Evolutionary conservation across 1,140 invertebrate species (phyloP), one percentile per base, ranked within the genome.

Genomic region (Orchesella cincta): DNA sequence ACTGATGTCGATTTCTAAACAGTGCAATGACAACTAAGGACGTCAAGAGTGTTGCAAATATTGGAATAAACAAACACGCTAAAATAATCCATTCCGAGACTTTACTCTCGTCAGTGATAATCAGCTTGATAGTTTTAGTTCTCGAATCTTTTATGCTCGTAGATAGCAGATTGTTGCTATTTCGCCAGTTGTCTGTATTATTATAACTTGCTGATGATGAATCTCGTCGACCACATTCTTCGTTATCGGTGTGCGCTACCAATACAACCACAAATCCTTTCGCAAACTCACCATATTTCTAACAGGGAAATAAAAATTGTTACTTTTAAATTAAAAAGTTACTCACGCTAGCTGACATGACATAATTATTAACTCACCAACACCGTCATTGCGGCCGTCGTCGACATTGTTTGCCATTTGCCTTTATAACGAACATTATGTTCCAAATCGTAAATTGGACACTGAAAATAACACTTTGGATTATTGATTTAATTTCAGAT

Each of bases 321-420:
- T 26, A 52, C 46, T 34, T 34, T 39, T 29, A 31, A 31, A 14
- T 35, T 31, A 31, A 20, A 16, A 20, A 74, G 46, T 51, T 18
- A 74, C 12, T 35, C 1, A 23, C 16, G 16, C 29, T 57, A 46
- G 18, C 5, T 67, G 62, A 67, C 33, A 57, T n/a, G 28, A 8
- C 28, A 67, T 67, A 46, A 34, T 28, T 20, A 34, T 74, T 31
- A 12, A 35, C 34, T 34, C 51, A 78, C 79, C 67, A 78, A 46
- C 20, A 81, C 62, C 0, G 81, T 79, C 64, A 81, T 75, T 26
- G 78, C 81, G 3, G 72, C 78, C 1, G 29, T 73, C 12, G 39
- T 64, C 2, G 81, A 75, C 78, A 81, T 80, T 12, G 81, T 81
- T 62, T 81, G 81, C 78, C 79, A 81, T 0, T 78, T 33, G 8